These are phyloP conservation scores for Petrocephalus zakoni DNA, from an alignment of 2,113 vertebrate species.

Conservation along the genomic window DNA sequence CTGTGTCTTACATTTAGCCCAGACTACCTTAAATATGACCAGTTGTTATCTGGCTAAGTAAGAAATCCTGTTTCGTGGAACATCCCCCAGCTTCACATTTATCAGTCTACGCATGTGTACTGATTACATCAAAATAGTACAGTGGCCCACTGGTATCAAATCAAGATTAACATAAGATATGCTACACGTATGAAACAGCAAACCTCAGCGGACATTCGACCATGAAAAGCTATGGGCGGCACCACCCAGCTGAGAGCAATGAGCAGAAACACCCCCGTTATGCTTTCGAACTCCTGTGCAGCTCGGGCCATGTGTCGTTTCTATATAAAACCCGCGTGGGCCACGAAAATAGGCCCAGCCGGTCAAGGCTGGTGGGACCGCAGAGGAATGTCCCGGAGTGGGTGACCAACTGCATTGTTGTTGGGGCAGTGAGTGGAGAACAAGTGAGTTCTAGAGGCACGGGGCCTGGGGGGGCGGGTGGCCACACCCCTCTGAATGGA, in stretches of 20 bases:
- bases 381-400: background rate
- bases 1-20: no score
- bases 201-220: background rate
- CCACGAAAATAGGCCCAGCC: background rate
- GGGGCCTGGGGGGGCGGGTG: background rate
- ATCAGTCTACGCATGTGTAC: background rate
- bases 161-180: background rate
- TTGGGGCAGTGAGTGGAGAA: background rate
- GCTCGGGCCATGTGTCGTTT: background rate
- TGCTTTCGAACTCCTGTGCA: background rate
- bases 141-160: background rate
- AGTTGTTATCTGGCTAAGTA: no score
- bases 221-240: background rate
- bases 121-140: background rate
- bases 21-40: no score
- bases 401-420: constrained; percentile 13
- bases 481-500: constrained; percentile 14
- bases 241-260: background rate
- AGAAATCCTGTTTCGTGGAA: no score
- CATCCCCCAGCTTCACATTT: background rate
- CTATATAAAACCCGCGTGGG: background rate
- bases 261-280: background rate
- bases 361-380: background rate
- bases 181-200: background rate
- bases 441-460: background rate